Conservation (phyloP, 2,113 vertebrate species). For the Ochotona curzoniae region DNA sequence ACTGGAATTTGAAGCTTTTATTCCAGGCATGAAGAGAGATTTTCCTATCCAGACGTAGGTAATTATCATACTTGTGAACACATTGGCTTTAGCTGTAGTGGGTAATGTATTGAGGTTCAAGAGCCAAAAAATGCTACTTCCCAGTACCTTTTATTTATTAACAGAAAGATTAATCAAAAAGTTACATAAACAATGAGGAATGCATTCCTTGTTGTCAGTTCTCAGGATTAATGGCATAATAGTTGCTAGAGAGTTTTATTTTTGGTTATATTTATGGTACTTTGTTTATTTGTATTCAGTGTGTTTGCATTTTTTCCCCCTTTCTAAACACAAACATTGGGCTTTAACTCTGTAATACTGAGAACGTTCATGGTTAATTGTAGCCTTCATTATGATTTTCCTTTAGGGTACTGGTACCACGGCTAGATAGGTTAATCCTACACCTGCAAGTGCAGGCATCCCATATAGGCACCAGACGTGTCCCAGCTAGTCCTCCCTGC, state of each 20-base stretch:
- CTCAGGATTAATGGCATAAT: constrained; percentile 76
- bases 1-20: constrained; percentile 83
- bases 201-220: constrained; percentile 81
- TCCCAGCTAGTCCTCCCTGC: no score
- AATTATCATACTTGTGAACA: constrained; percentile 82
- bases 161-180: constrained; percentile 78
- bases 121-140: constrained; percentile 38
- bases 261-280: constrained; percentile 76
- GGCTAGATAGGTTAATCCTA: no score
- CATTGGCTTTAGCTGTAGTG: constrained; percentile 76
- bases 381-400: constrained; percentile 50
- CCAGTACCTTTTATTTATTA: constrained; percentile 79
- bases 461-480: no score
- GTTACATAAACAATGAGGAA: constrained; percentile 81
- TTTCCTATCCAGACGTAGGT: constrained; percentile 83
- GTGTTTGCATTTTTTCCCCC: constrained; percentile 65
- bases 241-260: constrained; percentile 71
- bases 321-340: neutral
- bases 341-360: constrained; percentile 60
- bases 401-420: neutral
- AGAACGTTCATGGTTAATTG: constrained; percentile 44
- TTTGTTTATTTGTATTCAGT: constrained; percentile 79
- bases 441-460: no score
- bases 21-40: constrained; percentile 78
- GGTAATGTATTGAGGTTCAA: constrained; percentile 80